Evolutionary conservation across 2,888 invertebrate genomes (phyloP), one percentile per base, ranked within the genome.

Genomic region (Heteropelma amictum): DNA sequence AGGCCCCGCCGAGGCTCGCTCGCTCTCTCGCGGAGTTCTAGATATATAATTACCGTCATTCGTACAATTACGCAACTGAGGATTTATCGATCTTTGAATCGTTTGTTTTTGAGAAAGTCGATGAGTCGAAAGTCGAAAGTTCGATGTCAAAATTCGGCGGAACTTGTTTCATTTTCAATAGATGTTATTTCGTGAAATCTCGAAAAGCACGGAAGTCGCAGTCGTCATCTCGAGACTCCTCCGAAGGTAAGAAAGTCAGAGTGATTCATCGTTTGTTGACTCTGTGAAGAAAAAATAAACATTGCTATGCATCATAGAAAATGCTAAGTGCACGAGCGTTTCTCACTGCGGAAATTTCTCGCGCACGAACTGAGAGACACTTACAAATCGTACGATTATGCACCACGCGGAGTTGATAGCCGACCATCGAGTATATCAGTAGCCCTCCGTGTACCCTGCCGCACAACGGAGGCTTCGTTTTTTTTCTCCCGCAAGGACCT

Each of bases 361-460:
- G 26, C 54, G 53, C 23, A 47, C 35, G n/a, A 49, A 40, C 49
- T 4, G 23, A 12, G 49, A 63, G 85, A 85, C 83, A 76, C 77
- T 79, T 82, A 86, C 82, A 86, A 86, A 85, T 86, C 60, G 83
- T 73, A 54, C 72, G 80, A 86, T 86, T 86, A 86, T 86, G 82
- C 86, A 81, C 73, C 76, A 77, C 79, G 80, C 12, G 70, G 80
- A 83, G 47, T 56, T 72, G 58, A 71, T 76, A 64, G 67, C 71
- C 49, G 49, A 47, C 17, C 76, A 12, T 12, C 38, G 12, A 79
- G n/a, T 21, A 45, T 19, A 19, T 1, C 6, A 61, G 38, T 30
- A 35, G 30, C 33, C 53, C 28, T 49, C 38, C 28, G 5, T n/a
- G 21, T 53, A 26, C 21, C 26, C n/a, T 21, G 28, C 68, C 70